Conservation (phyloP, 2,888 invertebrate genomes). For the Caenorhabditis parvicauda region DNA sequence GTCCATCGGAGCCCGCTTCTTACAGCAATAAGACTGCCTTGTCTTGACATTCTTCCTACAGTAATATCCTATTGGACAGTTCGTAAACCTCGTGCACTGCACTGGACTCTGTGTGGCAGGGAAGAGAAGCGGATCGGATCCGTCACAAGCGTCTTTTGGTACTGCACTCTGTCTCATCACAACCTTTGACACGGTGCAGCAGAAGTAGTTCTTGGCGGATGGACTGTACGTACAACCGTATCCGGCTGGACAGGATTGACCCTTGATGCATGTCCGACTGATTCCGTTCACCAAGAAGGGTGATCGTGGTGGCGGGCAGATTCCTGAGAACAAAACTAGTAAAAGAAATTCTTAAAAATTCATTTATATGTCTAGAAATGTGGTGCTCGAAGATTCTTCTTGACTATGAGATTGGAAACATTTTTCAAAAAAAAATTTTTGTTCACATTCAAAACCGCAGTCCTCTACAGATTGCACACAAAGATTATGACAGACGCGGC, state of each 20-base stretch:
- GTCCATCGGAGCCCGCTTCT: conserved; percentile 23
- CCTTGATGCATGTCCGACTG: conserved; percentile 31
- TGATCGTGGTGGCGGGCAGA: conserved; percentile 29
- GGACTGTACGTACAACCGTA: conserved; percentile 40
- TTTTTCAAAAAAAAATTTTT: too few species aligned
- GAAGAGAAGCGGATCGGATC: conserved; percentile 37
- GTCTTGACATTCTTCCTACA: conserved; percentile 30
- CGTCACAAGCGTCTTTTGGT: conserved; percentile 31
- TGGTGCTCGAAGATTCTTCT: too few species aligned
- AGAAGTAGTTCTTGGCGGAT: conserved; percentile 41
- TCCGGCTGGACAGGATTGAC: conserved; percentile 41
- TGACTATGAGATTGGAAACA: too few species aligned
- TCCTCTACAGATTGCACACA: too few species aligned
- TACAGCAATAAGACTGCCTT: conserved; percentile 37
- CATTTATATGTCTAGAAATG: too few species aligned
- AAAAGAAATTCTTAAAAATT: too few species aligned
- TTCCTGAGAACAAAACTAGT: conserved; percentile 12
- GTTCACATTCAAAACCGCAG: too few species aligned
- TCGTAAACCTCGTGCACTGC: conserved; percentile 29
- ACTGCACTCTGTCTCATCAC: conserved; percentile 26
- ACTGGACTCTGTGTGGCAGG: conserved; percentile 36
- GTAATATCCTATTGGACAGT: conserved; percentile 35
- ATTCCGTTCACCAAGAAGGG: conserved; percentile 34
- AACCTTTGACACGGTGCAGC: conserved; percentile 29
- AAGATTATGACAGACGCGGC: too few species aligned